phyloP scores from a whole-genome alignment of 2,113 vertebrate species.

The Excalfactoria chinensis region DNA sequence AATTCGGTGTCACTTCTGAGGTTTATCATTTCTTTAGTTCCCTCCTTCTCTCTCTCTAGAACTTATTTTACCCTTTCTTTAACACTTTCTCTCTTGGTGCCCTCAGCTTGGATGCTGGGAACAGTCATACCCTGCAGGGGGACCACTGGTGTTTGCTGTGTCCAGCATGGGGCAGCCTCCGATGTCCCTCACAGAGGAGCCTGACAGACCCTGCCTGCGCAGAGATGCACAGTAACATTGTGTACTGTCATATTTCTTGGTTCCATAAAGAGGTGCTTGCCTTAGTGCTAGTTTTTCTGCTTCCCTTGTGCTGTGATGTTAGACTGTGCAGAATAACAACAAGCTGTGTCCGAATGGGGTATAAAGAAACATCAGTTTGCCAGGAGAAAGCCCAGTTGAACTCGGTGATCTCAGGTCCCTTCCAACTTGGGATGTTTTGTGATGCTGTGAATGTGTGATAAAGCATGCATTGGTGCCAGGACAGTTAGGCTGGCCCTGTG shows the following conservation, averaged over 20 bases:
- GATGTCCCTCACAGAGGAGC: background rate
- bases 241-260: background rate
- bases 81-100: background rate
- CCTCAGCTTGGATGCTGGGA: background rate
- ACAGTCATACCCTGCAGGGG: background rate
- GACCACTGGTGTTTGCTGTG: background rate
- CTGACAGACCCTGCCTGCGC: background rate
- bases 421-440: background rate
- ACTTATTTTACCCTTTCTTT: background rate
- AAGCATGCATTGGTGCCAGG: background rate
- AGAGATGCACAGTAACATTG: background rate
- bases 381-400: background rate
- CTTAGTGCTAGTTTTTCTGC: background rate
- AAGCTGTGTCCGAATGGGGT: background rate
- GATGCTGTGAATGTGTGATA: background rate
- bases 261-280: background rate
- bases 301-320: background rate
- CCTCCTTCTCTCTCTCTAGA: background rate
- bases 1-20: background rate
- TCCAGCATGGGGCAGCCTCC: rapidly evolving
- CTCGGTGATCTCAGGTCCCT: background rate
- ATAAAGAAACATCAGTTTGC: background rate
- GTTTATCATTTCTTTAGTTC: background rate
- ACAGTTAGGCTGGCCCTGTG: background rate
- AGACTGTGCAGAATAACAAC: background rate